Evolutionary conservation across 2,888 invertebrate genomes (phyloP).

Genomic region (Drosophila antonietae): DNA sequence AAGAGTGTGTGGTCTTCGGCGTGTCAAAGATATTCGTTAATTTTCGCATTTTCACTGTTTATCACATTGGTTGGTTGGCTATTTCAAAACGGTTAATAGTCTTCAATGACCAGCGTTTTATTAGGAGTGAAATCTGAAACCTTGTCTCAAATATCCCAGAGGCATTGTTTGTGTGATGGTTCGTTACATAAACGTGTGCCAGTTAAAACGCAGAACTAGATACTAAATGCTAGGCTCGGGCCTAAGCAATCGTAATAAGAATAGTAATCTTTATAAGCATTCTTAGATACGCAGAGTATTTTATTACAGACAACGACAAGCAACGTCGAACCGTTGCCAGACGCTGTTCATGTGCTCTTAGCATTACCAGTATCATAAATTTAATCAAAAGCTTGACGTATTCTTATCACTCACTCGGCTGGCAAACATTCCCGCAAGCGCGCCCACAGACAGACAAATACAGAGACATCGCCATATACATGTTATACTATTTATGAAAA

Average conservation of each 20-base stretch:
- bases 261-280: constrained; percentile 56
- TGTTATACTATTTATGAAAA: neutral
- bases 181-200: neutral
- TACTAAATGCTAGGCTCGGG: neutral
- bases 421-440: constrained; percentile 5
- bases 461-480: neutral
- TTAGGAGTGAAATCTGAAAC: constrained; percentile 4
- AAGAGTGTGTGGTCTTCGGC: neutral
- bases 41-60: constrained; percentile 3
- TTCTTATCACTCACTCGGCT: constrained; percentile 33
- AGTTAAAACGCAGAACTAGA: neutral
- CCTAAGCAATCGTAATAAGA: constrained; percentile 6
- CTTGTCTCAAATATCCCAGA: neutral
- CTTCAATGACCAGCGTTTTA: neutral
- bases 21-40: neutral
- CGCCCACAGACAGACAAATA: neutral
- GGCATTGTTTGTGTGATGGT: neutral
- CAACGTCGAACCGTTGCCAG: constrained; percentile 18
- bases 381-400: constrained; percentile 69
- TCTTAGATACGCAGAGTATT: constrained; percentile 42
- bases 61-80: neutral
- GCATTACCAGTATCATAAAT: constrained; percentile 71
- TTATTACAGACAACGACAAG: constrained; percentile 34
- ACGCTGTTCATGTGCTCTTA: constrained; percentile 36
- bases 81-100: no score